A percentile compares a stretch with the other conserved stretches of the same genome.
Evolutionary conservation across 2,888 invertebrate genomes (phyloP).

Genomic region (Thera obeliscata): DNA sequence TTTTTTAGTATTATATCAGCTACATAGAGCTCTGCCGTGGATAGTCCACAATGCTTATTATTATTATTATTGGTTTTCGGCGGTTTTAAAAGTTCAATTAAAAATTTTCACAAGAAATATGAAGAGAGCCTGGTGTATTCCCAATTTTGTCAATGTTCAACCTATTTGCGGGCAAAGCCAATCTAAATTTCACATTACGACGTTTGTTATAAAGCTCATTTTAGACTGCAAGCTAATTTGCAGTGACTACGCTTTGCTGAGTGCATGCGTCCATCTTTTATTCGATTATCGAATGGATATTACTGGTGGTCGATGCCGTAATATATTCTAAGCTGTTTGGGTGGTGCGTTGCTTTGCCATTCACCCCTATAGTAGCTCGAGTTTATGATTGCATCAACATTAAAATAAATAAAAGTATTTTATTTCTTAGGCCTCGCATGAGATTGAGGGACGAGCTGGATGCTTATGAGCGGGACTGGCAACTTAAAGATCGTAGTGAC

Average conservation of each 20-base stretch:
- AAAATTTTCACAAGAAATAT: background rate
- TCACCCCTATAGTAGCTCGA: constrained; percentile 21
- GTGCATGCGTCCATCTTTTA: constrained; percentile 58
- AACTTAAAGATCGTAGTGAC: no score
- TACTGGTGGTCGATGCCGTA: constrained; percentile 44
- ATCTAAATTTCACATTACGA: background rate
- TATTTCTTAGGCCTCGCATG: no score
- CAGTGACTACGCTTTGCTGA: constrained; percentile 26
- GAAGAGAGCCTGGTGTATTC: background rate
- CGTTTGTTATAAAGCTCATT: constrained; percentile 5
- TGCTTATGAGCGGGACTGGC: no score
- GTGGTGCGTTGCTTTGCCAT: constrained; percentile 35
- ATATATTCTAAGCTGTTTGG: constrained; percentile 42
- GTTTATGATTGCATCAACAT: constrained; percentile 12
- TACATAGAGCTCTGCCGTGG: no score
- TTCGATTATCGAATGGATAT: constrained; percentile 67
- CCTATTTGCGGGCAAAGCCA: background rate
- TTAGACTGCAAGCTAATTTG: constrained; percentile 7
- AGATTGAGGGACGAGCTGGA: no score
- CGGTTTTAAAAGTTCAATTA: no score
- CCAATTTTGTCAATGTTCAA: background rate
- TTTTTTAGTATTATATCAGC: no score
- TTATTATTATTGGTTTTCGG: no score
- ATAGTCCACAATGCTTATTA: no score
- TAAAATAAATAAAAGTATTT: background rate